Evolutionary conservation across 1,140 invertebrate genomes (phyloP).

Genomic region (Papilio polyxenes): DNA sequence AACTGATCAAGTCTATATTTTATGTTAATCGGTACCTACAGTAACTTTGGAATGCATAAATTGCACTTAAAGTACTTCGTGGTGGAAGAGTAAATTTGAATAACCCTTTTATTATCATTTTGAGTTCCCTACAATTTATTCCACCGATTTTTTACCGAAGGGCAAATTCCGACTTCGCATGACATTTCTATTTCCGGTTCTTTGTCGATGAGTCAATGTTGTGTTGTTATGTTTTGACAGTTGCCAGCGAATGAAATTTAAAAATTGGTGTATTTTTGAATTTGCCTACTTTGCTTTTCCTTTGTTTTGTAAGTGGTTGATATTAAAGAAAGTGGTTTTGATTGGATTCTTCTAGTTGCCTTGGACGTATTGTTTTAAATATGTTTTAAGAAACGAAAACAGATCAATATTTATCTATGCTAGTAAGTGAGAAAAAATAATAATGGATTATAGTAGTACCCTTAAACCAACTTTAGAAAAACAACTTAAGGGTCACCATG

Average conservation of each 20-base stretch:
- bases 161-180: background rate
- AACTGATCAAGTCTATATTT: background rate
- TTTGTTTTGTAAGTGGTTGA: background rate
- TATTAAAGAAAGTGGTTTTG: background rate
- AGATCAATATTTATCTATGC: conserved; percentile 5
- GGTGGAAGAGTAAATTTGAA: background rate
- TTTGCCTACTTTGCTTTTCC: background rate
- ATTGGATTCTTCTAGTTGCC: background rate
- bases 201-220: conserved; percentile 6
- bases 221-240: background rate
- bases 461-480: conserved; percentile 86
- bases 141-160: background rate
- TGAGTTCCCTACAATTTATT: background rate
- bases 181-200: conserved; percentile 2
- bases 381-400: conserved; percentile 19
- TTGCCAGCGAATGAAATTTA: conserved; percentile 2
- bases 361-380: background rate
- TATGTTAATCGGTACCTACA: background rate
- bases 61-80: background rate
- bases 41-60: background rate
- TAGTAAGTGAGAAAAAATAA: conserved; percentile 27
- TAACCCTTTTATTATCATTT: background rate
- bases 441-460: conserved; percentile 53
- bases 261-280: background rate
- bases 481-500: conserved; percentile 90